Evolutionary conservation across 1,140 invertebrate genomes (phyloP).

Genomic region (Drosophila kikkawai): DNA sequence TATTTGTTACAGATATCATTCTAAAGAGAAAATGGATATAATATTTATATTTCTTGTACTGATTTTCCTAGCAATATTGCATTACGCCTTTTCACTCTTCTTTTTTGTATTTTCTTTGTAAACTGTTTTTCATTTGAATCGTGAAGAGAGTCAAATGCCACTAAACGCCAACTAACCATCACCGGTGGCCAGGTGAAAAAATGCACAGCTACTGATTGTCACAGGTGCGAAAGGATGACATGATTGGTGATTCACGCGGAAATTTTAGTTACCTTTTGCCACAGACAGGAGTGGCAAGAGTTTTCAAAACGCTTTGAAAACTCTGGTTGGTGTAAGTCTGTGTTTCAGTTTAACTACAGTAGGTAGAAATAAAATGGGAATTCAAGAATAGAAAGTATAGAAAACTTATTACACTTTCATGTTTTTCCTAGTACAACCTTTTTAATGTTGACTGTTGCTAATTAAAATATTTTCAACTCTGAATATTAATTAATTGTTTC

Average conservation of each 20-base stretch:
- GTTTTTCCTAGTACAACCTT: too few relatives aligned
- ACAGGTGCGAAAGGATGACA: slow-evolving; percentile 20
- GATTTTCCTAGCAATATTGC: slow-evolving; percentile 63
- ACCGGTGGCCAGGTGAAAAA: slow-evolving; percentile 62
- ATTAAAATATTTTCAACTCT: too few relatives aligned
- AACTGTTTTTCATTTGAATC: slow-evolving; percentile 47
- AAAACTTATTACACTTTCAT: too few relatives aligned
- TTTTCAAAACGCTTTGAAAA: slow-evolving; percentile 66
- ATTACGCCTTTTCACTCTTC: slow-evolving; percentile 41
- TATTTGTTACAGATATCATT: background rate
- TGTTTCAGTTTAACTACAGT: too few relatives aligned
- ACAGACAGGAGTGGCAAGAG: slow-evolving; percentile 65
- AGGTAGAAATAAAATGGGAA: too few relatives aligned
- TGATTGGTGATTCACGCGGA: slow-evolving; percentile 35
- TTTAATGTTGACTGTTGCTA: too few relatives aligned
- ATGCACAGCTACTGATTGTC: slow-evolving; percentile 70
- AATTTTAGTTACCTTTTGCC: slow-evolving; percentile 67
- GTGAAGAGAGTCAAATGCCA: slow-evolving; percentile 73
- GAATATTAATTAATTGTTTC: too few relatives aligned
- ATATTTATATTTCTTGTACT: slow-evolving; percentile 47
- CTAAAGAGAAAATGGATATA: background rate
- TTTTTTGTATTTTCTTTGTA: slow-evolving; percentile 20
- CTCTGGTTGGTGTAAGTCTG: slow-evolving; percentile 4
- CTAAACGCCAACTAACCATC: slow-evolving; percentile 76
- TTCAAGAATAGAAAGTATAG: too few relatives aligned